Conservation (phyloP, 2,113 vertebrate genomes). For the Okapia johnstoni region DNA sequence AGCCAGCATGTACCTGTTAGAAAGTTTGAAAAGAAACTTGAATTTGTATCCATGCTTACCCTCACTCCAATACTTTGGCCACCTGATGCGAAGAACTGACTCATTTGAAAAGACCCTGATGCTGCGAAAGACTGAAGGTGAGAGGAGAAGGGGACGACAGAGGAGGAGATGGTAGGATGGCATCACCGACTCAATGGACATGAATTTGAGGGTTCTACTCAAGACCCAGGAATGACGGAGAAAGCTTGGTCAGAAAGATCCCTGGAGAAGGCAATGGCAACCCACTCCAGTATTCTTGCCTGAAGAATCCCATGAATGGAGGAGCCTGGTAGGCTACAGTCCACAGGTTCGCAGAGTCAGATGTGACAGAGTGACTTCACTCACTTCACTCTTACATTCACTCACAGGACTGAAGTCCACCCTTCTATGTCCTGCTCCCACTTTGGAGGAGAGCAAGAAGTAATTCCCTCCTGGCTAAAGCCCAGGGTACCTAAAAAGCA, state of each 20-base stretch:
- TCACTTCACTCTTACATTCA: not conserved
- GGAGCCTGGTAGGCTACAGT: not conserved
- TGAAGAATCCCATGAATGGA: not conserved
- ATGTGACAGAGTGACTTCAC: not conserved
- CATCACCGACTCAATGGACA: not conserved
- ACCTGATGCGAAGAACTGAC: not conserved
- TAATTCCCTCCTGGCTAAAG: not conserved
- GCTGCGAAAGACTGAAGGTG: accelerated
- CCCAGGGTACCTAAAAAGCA: not conserved
- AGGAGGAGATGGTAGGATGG: not conserved
- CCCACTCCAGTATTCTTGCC: not conserved
- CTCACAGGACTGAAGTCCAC: not conserved
- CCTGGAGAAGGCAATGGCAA: not conserved
- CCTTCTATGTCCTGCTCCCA: not conserved
- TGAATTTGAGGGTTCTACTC: not conserved
- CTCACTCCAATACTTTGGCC: not conserved
- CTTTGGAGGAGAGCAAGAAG: not conserved
- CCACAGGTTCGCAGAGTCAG: not conserved
- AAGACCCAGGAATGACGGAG: too few relatives aligned
- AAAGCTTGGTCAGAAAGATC: not conserved
- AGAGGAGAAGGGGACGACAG: not conserved
- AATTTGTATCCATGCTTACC: not conserved
- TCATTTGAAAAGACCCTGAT: not conserved
- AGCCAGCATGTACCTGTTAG: not conserved
- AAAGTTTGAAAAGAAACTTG: not conserved